Conservation (phyloP, 2,888 invertebrate genomes). For the Drosophila bunnanda region DNA sequence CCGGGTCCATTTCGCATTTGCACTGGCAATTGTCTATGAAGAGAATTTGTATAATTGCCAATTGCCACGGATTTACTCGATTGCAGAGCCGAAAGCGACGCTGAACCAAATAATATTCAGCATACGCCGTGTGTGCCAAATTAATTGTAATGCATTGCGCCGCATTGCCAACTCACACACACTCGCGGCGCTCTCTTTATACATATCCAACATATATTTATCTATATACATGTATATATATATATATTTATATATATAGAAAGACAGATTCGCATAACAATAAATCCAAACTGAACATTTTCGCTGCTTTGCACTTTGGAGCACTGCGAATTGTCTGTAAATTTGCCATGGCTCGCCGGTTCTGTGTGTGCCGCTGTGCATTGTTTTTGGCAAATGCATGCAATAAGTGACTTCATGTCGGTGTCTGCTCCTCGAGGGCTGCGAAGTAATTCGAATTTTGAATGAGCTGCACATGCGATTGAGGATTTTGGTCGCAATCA, state of each 20-base stretch:
- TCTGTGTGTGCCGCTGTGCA: slow-evolving; percentile 2
- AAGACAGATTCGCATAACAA: slow-evolving; percentile 57
- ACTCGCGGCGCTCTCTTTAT: slow-evolving; percentile 4
- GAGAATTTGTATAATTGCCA: slow-evolving; percentile 79
- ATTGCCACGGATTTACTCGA: slow-evolving; percentile 79
- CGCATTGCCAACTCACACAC: slow-evolving; percentile 56
- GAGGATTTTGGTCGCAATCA: slow-evolving; percentile 7
- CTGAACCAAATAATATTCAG: slow-evolving; percentile 50
- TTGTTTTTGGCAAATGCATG: slow-evolving; percentile 53
- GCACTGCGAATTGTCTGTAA: slow-evolving; percentile 56
- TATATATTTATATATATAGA: slow-evolving; percentile 1
- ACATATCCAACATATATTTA: slow-evolving; percentile 17
- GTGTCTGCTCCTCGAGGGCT: slow-evolving; percentile 26
- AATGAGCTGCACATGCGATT: slow-evolving; percentile 19
- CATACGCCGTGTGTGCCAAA: slow-evolving; percentile 74
- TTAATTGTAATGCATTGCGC: slow-evolving; percentile 67
- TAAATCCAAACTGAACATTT: slow-evolving; percentile 68
- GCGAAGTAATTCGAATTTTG: slow-evolving; percentile 22
- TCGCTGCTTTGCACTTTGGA: slow-evolving; percentile 48
- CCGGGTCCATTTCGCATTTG: slow-evolving; percentile 58
- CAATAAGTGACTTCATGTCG: slow-evolving; percentile 23
- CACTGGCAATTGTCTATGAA: slow-evolving; percentile 69
- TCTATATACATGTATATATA: slow-evolving; percentile 5
- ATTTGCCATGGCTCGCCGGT: slow-evolving; percentile 43
- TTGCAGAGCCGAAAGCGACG: slow-evolving; percentile 50